These are phyloP conservation scores for Acrossocheilus fasciatus DNA, from an alignment of 2,797 vertebrate species.

Conservation along the genomic window DNA sequence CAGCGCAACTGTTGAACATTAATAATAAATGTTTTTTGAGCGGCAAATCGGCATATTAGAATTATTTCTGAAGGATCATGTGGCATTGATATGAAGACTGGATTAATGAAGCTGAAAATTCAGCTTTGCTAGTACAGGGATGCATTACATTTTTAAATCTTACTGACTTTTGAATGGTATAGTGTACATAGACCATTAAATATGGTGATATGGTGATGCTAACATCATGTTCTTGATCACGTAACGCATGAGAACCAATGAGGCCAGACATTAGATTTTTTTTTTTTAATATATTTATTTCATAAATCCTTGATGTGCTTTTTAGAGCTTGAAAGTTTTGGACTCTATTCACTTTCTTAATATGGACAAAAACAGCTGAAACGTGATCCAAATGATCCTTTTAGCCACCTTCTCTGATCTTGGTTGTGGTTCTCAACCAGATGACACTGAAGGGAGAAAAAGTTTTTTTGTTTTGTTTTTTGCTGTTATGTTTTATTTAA, in stretches of 20 bases:
- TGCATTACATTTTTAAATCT: background rate
- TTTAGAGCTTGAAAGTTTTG: background rate
- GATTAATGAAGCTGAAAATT: background rate
- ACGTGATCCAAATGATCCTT: background rate
- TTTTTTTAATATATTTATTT: background rate
- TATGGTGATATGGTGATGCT: background rate
- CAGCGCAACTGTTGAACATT: background rate
- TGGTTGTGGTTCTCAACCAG: background rate
- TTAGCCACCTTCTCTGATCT: background rate
- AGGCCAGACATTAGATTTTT: background rate
- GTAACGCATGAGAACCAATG: background rate
- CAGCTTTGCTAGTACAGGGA: background rate
- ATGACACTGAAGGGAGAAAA: background rate
- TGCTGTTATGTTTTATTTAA: background rate
- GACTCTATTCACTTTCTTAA: background rate
- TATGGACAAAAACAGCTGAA: background rate
- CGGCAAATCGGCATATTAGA: background rate
- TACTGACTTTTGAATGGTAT: background rate
- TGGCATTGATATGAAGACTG: background rate
- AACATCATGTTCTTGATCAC: background rate
- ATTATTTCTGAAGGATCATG: background rate
- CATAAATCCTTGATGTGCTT: background rate
- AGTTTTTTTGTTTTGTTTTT: background rate
- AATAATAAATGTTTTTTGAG: background rate
- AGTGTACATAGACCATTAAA: background rate